Evolutionary conservation across 2,888 invertebrate genomes (phyloP).

Genomic region (Bellardia pandia): DNA sequence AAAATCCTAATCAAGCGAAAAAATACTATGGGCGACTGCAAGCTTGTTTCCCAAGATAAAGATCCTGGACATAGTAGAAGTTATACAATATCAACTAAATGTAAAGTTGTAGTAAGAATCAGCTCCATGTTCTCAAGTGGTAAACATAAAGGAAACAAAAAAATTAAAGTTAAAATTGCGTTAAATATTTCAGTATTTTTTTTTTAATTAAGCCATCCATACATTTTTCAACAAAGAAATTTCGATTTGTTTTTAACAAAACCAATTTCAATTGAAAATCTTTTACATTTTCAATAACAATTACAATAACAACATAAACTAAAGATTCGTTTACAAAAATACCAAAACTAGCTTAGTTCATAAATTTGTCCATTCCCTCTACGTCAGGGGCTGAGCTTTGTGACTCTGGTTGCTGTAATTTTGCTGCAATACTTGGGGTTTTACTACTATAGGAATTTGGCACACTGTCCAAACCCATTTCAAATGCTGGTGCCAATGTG

Average conservation of each 20-base stretch:
- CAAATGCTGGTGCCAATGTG: conserved; percentile 40
- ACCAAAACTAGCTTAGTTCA: conserved; percentile 19
- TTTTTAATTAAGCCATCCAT: neutral
- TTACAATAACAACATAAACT: neutral
- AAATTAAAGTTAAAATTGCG: no score
- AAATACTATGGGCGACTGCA: no score
- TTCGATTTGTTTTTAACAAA: neutral
- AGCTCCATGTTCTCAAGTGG: no score
- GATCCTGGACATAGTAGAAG: no score
- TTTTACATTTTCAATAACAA: conserved; percentile 12
- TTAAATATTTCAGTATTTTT: neutral
- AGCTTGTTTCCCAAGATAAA: no score
- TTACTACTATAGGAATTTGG: neutral
- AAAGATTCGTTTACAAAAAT: neutral
- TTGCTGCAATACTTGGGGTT: neutral
- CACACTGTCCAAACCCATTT: conserved; percentile 65
- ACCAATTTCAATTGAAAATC: neutral
- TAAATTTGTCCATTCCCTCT: conserved; percentile 9
- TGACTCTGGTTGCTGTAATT: neutral
- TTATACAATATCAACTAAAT: no score
- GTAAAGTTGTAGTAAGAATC: no score
- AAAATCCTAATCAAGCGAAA: no score
- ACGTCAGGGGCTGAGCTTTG: neutral
- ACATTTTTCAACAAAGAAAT: neutral
- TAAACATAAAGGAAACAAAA: no score